A percentile compares a stretch with the other conserved stretches of the same genome.
These are phyloP conservation scores for Leucophenga varia DNA, from an alignment of 1,140 invertebrate species.

Conservation along the genomic window DNA sequence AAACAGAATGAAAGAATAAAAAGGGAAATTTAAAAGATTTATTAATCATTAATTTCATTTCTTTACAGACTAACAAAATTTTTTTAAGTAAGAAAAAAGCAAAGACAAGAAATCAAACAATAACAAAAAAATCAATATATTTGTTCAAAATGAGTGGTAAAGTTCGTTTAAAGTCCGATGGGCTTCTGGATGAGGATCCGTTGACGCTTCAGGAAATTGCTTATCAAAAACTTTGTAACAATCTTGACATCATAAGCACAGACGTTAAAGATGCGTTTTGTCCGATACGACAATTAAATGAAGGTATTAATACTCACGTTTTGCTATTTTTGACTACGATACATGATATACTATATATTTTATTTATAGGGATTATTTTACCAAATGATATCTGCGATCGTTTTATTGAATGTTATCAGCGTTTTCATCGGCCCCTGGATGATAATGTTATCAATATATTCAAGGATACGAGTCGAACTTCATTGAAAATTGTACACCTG, in stretches of 20 bases:
- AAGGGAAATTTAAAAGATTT: too few species aligned
- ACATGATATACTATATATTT: too few species aligned
- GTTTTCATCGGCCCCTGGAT: slow-evolving; percentile 59
- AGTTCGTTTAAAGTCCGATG: slow-evolving; percentile 54
- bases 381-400: slow-evolving; percentile 59
- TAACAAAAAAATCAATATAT: too few species aligned
- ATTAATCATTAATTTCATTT: too few species aligned
- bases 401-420: slow-evolving; percentile 69
- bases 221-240: slow-evolving; percentile 65
- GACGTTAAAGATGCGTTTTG: too few species aligned
- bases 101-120: too few species aligned
- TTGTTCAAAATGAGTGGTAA: slow-evolving; percentile 51
- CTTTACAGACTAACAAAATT: too few species aligned
- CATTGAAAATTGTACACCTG: slow-evolving; percentile 70
- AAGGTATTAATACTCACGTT: slow-evolving; percentile 37
- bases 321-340: too few species aligned
- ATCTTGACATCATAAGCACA: slow-evolving; percentile 64
- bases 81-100: too few species aligned
- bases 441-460: slow-evolving; percentile 74
- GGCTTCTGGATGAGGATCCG: slow-evolving; percentile 49
- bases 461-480: slow-evolving; percentile 65
- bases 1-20: too few species aligned
- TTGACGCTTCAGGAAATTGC: slow-evolving; percentile 64
- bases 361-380: slow-evolving; percentile 51
- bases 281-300: slow-evolving; percentile 17